Evolutionary conservation across 2,797 vertebrate genomes (phyloP).

Genomic region (Amblyraja radiata): DNA sequence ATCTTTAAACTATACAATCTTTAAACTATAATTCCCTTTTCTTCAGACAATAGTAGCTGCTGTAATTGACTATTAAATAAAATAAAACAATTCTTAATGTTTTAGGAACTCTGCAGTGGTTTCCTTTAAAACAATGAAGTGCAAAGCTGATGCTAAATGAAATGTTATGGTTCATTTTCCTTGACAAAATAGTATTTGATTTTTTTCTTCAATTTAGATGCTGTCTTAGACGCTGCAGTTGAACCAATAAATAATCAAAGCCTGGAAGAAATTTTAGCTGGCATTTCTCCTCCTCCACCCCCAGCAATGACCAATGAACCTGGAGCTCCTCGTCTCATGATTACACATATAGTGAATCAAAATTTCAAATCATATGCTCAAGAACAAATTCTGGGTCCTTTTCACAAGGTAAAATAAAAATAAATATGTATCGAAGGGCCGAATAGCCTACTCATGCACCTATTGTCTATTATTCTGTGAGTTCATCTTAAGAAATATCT

Average conservation of each 20-base stretch:
- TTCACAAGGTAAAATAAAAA: constrained; percentile 81
- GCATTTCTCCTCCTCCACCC: constrained; percentile 92
- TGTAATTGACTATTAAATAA: neutral
- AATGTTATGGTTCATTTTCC: neutral
- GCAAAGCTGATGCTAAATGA: neutral
- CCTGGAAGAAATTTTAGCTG: constrained; percentile 94
- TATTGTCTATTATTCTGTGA: neutral
- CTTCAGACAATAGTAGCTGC: neutral
- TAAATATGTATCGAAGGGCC: neutral
- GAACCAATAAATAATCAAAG: constrained; percentile 76
- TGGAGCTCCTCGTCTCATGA: constrained; percentile 96
- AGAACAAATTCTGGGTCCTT: constrained; percentile 87
- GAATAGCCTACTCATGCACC: no score
- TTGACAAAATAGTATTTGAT: neutral
- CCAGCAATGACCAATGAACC: constrained; percentile 95
- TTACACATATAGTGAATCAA: constrained; percentile 93
- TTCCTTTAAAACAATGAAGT: constrained; percentile 41
- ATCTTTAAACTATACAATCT: neutral
- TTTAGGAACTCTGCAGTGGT: neutral
- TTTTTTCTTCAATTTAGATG: constrained; percentile 54
- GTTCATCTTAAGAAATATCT: neutral
- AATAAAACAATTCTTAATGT: neutral
- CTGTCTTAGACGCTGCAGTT: constrained; percentile 54
- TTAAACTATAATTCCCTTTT: neutral
- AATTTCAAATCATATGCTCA: constrained; percentile 98